A percentile compares a stretch with the other conserved stretches of the same genome.
phyloP scores from a whole-genome alignment of 2,797 vertebrate genomes.

The Megalops cyprinoides region DNA sequence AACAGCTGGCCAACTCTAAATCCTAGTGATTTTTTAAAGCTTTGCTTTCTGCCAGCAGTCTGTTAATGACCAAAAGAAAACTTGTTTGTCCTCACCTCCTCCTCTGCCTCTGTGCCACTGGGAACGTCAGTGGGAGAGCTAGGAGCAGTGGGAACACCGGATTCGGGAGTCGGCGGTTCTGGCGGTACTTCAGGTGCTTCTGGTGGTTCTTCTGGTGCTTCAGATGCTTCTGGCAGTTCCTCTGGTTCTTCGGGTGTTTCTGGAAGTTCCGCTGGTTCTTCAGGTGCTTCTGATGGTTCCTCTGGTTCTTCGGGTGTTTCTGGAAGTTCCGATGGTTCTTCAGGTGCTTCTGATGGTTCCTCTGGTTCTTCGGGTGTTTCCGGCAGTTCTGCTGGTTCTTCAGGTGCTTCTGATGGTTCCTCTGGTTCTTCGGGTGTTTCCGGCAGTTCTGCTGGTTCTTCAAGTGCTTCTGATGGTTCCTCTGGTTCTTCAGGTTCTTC shows the following conservation, averaged over 20 bases:
- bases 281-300: conserved; percentile 30
- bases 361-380: conserved; percentile 50
- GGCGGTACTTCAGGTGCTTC: conserved; percentile 27
- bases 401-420: conserved; percentile 30
- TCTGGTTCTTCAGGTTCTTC: too few species aligned
- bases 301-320: conserved; percentile 50
- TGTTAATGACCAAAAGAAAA: background rate
- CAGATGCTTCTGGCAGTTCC: conserved; percentile 30
- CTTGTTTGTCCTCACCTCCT: conserved; percentile 65
- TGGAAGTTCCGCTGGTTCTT: conserved; percentile 22
- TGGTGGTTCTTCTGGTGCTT: conserved; percentile 12
- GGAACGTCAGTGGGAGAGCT: conserved; percentile 59
- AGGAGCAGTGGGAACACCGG: conserved; percentile 48
- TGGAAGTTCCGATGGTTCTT: conserved; percentile 22
- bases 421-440: conserved; percentile 50
- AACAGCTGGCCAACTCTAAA: conserved; percentile 5
- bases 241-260: conserved; percentile 50
- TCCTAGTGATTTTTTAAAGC: background rate
- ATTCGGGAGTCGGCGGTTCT: conserved; percentile 43
- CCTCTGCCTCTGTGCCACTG: conserved; percentile 56
- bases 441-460: conserved; percentile 22
- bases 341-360: conserved; percentile 30
- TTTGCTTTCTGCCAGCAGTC: conserved; percentile 15
- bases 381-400: conserved; percentile 22
- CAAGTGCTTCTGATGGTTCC: conserved; percentile 30